Evolutionary conservation across 2,888 invertebrate species (phyloP).

Genomic region (Harpalus rufipes): DNA sequence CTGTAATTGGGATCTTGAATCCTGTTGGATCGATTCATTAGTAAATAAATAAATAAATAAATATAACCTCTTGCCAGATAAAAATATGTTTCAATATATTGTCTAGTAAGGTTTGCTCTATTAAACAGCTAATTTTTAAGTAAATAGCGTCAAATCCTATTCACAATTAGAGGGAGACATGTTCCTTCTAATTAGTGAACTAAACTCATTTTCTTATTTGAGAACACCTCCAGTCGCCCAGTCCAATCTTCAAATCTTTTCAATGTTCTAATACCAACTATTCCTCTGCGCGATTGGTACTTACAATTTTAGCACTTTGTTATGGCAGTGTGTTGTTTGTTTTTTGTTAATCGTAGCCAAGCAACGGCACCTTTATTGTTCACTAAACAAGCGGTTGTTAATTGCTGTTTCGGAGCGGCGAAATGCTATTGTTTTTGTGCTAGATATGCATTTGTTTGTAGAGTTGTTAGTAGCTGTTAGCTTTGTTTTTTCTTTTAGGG

Average conservation of each 20-base stretch:
- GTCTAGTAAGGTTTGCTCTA: slow-evolving; percentile 1
- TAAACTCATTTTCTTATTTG: slow-evolving; percentile 62
- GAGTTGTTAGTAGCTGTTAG: slow-evolving; percentile 42
- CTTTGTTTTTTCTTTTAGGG: slow-evolving; percentile 4
- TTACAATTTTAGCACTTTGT: slow-evolving; percentile 63
- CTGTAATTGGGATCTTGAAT: too few species aligned
- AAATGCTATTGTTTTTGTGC: slow-evolving; percentile 31
- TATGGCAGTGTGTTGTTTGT: slow-evolving; percentile 49
- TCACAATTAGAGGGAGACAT: slow-evolving; percentile 54
- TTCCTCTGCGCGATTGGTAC: slow-evolving; percentile 18
- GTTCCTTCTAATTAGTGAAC: slow-evolving; percentile 58
- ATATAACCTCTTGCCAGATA: too few species aligned
- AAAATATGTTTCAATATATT: not conserved
- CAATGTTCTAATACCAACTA: not conserved
- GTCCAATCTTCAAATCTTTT: not conserved
- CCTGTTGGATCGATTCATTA: too few species aligned
- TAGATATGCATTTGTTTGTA: slow-evolving; percentile 47
- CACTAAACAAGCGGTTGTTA: slow-evolving; percentile 54
- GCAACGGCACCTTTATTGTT: slow-evolving; percentile 57
- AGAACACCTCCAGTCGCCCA: slow-evolving; percentile 8
- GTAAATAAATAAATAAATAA: too few species aligned
- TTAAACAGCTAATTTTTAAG: slow-evolving; percentile 47
- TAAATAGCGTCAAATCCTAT: slow-evolving; percentile 24
- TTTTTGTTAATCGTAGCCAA: slow-evolving; percentile 58
- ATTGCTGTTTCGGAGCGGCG: slow-evolving; percentile 40